Evolutionary conservation across 2,113 vertebrate genomes (phyloP), one percentile per base, ranked within the genome.

Genomic region (Oenanthe oenanthe): DNA sequence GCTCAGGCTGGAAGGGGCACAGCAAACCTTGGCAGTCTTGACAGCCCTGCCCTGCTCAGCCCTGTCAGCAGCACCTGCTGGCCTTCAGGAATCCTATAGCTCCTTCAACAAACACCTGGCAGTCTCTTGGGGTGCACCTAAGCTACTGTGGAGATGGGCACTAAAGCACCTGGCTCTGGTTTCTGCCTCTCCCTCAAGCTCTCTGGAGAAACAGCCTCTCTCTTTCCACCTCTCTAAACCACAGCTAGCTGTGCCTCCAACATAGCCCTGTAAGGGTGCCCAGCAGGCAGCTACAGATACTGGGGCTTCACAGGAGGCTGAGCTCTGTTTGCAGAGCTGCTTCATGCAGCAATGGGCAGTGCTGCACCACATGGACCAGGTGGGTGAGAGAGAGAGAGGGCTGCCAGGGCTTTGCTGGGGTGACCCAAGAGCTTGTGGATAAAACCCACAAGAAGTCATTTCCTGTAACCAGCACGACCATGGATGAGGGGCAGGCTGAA

Each of bases 231-330:
- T 76, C 47, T 72, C 43, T 66, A 38, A 93, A 66, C 28, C 17
- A 15, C 54, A 50, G 32, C 14, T 47, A 22, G 54, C 18, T 20
- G 16, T 48, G 51, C 17, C 56, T 31, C 29, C 36, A 58, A 12
- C 5, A 7, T 13, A 9, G 10, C 26, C 10, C 43, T 4, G 0
- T 42, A 3, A 42, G 28, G 7, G 11, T 3, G 28, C 32, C 48
- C 48, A 56, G 34, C 43, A 56, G 57, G 54, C 0, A 0, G 32
- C 22, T 68, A 13, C 1, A 2, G 45, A 45, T 6, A 6, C 11
- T 11, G 43, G 48, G 4, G 8, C 57, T 54, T 42, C 0, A 1
- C 34, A 67, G 38, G 28, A 62, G 34, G 57, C 34, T 1, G 1
- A 19, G 21, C 26, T 61, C 47, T 42, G 29, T 3, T 3, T 13